Evolutionary conservation across 2,797 vertebrate genomes (phyloP).

Genomic region (Cryptoblepharus egeriae): DNA sequence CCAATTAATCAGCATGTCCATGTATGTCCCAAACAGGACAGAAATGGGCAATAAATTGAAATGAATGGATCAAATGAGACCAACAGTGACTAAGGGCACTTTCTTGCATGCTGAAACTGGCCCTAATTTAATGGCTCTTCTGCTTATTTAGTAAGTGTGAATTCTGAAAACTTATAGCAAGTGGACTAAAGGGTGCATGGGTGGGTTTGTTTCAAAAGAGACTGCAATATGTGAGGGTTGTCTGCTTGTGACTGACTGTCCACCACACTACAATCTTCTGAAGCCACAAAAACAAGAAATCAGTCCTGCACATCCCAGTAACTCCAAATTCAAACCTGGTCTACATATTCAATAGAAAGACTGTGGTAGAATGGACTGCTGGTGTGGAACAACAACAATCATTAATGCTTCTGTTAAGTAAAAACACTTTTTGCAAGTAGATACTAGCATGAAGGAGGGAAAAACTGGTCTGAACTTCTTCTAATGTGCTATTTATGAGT

Average conservation of each 20-base stretch:
- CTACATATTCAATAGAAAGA: too few relatives aligned
- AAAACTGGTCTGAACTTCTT: too few relatives aligned
- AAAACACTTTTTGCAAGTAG: too few relatives aligned
- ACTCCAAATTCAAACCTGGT: background rate
- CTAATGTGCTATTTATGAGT: too few relatives aligned
- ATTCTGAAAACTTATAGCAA: background rate
- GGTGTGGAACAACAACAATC: too few relatives aligned
- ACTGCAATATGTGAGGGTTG: background rate
- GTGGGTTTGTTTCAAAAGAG: background rate
- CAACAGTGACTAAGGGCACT: background rate
- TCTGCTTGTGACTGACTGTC: background rate
- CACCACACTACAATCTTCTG: background rate
- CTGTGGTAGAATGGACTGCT: too few relatives aligned
- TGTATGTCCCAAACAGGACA: background rate
- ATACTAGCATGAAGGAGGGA: too few relatives aligned
- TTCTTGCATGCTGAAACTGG: background rate
- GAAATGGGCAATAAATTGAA: background rate
- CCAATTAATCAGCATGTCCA: background rate
- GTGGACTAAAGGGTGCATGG: background rate
- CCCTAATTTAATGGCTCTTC: background rate
- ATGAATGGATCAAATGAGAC: background rate
- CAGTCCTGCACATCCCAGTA: background rate
- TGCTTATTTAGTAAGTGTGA: slow-evolving; percentile 20
- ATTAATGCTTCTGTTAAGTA: too few relatives aligned
- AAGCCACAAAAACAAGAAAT: slow-evolving; percentile 14